Evolutionary conservation across 1,140 invertebrate species (phyloP).

Genomic region (Lepidurus arcticus): DNA sequence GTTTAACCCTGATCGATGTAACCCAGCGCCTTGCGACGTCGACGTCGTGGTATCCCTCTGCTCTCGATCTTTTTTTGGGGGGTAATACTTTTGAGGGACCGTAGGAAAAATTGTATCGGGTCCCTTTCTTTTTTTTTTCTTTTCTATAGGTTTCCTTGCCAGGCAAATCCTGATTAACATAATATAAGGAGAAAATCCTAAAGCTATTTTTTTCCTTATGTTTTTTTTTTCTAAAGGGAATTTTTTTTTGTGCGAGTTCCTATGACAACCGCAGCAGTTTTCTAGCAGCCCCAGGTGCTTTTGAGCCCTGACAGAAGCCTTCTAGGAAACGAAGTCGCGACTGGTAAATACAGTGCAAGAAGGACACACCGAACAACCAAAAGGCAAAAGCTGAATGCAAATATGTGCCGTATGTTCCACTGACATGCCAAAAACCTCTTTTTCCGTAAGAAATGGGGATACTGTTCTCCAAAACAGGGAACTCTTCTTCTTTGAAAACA

Average conservation of each 20-base stretch:
- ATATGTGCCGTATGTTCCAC: neutral
- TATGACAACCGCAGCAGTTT: constrained; percentile 1
- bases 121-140: neutral
- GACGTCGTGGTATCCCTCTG: neutral
- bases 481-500: no score
- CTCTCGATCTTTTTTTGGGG: neutral
- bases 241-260: neutral
- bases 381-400: neutral
- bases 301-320: neutral
- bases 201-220: no score
- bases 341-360: neutral
- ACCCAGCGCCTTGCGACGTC: constrained; percentile 7
- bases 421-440: no score
- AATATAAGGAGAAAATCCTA: neutral
- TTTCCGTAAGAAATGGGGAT: no score
- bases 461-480: no score
- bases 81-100: neutral
- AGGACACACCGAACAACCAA: neutral
- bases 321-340: constrained; percentile 8
- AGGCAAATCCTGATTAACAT: neutral
- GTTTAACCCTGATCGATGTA: constrained; percentile 14
- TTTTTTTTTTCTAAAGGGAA: no score
- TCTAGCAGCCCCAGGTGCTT: neutral
- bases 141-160: neutral
- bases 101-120: neutral